Evolutionary conservation across 2,113 vertebrate genomes (phyloP), one percentile per base, ranked within the genome.

Genomic region (Fregetta grallaria): DNA sequence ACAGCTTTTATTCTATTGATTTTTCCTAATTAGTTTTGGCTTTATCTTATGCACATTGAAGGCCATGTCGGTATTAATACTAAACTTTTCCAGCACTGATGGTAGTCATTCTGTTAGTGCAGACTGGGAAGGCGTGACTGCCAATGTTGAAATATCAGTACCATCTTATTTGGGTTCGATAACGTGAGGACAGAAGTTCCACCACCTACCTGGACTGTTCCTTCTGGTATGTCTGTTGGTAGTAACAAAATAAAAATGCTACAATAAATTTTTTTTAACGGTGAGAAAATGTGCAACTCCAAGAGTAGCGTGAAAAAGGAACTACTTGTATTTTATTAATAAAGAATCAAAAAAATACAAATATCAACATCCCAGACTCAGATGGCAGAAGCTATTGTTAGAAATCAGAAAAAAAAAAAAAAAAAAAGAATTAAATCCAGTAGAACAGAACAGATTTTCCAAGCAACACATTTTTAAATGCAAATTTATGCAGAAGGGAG

Each of bases 1-100:
- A 67, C 63, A 85, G 63, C 44, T 86, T 94, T 82, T 65, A 59
- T 86, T 77, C n/a, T 38, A 95, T 68, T 66, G 79, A 88, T 71
- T 88, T 93, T 92, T 93, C 59, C 80, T 92, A 95, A 90, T 82
- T 79, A 88, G 44, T 68, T 92, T 83, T 93, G 71, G 34, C 61
- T 86, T 93, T 62, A 44, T 81, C 23, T 88, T 70, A 36, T 40
- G 32, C 34, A 72, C 19, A 44, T 30, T 80, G 88, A 92, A 91
- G 49, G 30, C 55, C 15, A 2, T 34, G 66, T 70, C 9, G 11
- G n/a, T 49, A 76, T 68, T 82, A 94, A 85, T 84, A 72, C 9
- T 84, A 68, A 44, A 49, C 12, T 58, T 40, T 92, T 71, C 68
- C 91, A 89, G 42, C n/a, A 36, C 44, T 78, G 45, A 42, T 7